Base-by-base conservation (phyloP, 2,888 invertebrate genomes). In the Dinocampus coccinellae region DNA sequence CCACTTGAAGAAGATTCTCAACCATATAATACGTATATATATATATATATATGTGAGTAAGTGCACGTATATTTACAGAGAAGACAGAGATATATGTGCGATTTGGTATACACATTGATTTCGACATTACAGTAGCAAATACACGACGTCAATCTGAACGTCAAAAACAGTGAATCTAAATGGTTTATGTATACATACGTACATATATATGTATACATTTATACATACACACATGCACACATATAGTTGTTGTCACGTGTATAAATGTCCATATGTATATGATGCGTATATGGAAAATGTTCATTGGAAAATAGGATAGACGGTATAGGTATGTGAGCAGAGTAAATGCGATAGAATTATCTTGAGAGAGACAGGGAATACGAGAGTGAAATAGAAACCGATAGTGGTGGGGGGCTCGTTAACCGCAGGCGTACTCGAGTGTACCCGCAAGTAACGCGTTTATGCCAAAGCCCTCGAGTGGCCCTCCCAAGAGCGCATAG, bases 391-490 rank as follows among this genome's bases (percentile, higher is more conserved):
- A n/a, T n/a, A n/a, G n/a, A n/a, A n/a, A n/a, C n/a, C n/a, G n/a
- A n/a, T n/a, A n/a, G 34, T 24, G 58, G 29, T n/a, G n/a, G 34
- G 33, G 26, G 58, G 82, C 84, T 84, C 85, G 85, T 85, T 85
- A 85, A 85, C 84, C 80, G 84, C 85, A 85, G 85, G 81, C 84
- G 78, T 78, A 82, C 81, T 82, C 81, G 79, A 84, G 82, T 81
- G 77, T 79, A 79, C 77, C 79, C 66, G 66, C 76, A 81, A 82
- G 84, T 85, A 84, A 85, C 84, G 84, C 66, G 57, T 66, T 83
- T 85, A 85, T 84, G 84, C 84, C 81, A 82, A 84, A 83, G 82
- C 78, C 78, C 60, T 75, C 60, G 64, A 58, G 70, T 69, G 55
- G 63, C 57, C 64, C 58, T 70, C 64, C 24, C 52, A n/a, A 42